Conservation (phyloP, 2,888 invertebrate species). For the Eucriotettix oculatus region DNA sequence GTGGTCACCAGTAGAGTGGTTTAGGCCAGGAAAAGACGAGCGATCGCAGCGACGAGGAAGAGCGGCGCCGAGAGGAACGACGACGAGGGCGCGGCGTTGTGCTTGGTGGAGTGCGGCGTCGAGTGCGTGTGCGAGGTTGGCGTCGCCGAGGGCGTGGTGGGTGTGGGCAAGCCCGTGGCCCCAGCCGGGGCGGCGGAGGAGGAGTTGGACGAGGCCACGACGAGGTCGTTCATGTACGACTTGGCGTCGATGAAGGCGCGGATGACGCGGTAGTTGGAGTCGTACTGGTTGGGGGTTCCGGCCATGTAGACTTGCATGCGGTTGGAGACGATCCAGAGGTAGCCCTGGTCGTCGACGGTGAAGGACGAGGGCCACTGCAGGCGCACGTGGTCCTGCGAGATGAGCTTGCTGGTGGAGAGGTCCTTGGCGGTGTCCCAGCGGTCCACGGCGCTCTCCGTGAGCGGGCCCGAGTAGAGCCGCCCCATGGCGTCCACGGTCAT, state of each 20-base stretch:
- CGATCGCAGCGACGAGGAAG: no score
- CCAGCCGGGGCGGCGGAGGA: no score
- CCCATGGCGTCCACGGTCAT: constrained; percentile 60
- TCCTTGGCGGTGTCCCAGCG: constrained; percentile 44
- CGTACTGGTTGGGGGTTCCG: constrained; percentile 36
- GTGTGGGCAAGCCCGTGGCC: no score
- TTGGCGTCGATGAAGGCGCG: constrained; percentile 20
- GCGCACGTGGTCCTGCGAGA: constrained; percentile 35
- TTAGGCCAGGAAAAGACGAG: no score
- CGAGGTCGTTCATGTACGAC: not conserved
- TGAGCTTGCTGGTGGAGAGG: not conserved
- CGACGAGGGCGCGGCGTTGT: no score
- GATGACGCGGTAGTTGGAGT: constrained; percentile 50
- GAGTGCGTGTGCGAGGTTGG: no score
- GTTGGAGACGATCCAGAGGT: constrained; percentile 51
- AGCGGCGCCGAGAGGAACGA: no score
- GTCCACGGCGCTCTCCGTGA: constrained; percentile 49
- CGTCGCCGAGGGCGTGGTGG: no score
- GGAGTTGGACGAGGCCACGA: not conserved
- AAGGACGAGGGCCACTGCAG: constrained; percentile 61
- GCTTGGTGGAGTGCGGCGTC: no score
- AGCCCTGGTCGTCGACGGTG: constrained; percentile 42
- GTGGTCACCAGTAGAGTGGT: no score
- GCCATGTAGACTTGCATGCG: constrained; percentile 47
- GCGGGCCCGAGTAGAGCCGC: constrained; percentile 48